Conservation (phyloP, 2,113 vertebrate species). For the Istiophorus platypterus region DNA sequence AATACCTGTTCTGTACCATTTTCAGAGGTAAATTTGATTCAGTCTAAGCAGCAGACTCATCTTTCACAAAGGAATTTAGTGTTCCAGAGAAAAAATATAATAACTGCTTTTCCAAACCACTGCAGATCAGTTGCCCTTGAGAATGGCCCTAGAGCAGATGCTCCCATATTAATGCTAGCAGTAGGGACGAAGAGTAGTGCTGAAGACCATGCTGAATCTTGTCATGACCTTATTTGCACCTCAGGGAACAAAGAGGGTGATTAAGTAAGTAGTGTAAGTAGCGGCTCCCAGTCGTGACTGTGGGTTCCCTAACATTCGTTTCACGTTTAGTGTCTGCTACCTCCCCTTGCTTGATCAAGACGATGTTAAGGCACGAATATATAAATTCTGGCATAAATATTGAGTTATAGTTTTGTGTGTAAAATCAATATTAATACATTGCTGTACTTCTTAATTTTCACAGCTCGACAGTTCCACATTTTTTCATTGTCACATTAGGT, state of each 20-base stretch:
- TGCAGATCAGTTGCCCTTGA: slow-evolving; percentile 13
- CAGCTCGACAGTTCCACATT: neutral
- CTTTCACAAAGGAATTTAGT: neutral
- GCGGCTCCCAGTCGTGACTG: slow-evolving; percentile 18
- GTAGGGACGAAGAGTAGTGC: neutral
- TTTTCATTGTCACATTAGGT: slow-evolving; percentile 38
- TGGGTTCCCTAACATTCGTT: neutral
- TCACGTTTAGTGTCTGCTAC: slow-evolving; percentile 18
- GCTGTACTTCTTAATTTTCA: neutral
- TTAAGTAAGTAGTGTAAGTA: slow-evolving; percentile 34
- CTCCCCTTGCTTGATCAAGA: neutral
- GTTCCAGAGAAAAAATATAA: neutral
- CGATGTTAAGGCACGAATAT: neutral
- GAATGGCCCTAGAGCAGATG: neutral
- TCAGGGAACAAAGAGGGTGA: slow-evolving; percentile 39
- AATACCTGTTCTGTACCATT: neutral
- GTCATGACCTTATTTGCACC: slow-evolving; percentile 39
- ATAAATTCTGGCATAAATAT: neutral
- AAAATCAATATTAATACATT: slow-evolving; percentile 21
- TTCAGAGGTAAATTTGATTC: neutral
- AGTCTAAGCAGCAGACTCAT: neutral
- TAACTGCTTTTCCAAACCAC: neutral
- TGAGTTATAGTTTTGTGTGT: neutral
- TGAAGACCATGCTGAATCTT: slow-evolving; percentile 13
- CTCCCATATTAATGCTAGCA: slow-evolving; percentile 9